Percentiles rank a stretch among this genome's conserved stretches.
These are phyloP conservation scores for Eupithecia tripunctaria DNA, from an alignment of 2,888 invertebrate genomes.

Conservation along the genomic window DNA sequence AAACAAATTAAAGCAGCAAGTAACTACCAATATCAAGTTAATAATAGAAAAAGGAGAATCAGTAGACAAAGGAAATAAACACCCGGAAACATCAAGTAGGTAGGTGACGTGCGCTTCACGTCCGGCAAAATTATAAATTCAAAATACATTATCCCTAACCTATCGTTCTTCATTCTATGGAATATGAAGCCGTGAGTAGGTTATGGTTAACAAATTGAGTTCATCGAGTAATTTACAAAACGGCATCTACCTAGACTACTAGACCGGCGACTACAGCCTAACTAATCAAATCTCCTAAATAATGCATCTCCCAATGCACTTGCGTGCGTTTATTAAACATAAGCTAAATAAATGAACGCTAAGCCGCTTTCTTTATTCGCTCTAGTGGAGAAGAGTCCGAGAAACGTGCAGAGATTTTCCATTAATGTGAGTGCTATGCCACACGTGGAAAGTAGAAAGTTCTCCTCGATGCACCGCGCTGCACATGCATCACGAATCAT, in stretches of 20 bases:
- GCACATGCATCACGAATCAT: conserved; percentile 68
- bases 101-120: not conserved
- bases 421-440: conserved; percentile 72
- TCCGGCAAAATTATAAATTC: not conserved
- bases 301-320: conserved; percentile 30
- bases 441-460: conserved; percentile 83
- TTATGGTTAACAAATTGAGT: not conserved
- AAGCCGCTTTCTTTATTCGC: conserved; percentile 77
- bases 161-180: not conserved
- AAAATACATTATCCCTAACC: not conserved
- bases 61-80: not conserved
- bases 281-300: conserved; percentile 6
- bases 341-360: conserved; percentile 60
- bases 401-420: conserved; percentile 81
- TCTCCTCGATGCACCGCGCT: conserved; percentile 79
- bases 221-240: not conserved
- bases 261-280: too few relatives aligned
- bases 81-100: not conserved
- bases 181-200: not conserved
- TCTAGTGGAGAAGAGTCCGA: conserved; percentile 75
- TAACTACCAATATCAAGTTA: not conserved
- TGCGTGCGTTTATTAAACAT: conserved; percentile 43
- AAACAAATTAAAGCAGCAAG: not conserved
- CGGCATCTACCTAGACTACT: not conserved
- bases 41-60: not conserved